Base-by-base conservation (phyloP, 1,140 invertebrate genomes). In the Pinna nobilis region DNA sequence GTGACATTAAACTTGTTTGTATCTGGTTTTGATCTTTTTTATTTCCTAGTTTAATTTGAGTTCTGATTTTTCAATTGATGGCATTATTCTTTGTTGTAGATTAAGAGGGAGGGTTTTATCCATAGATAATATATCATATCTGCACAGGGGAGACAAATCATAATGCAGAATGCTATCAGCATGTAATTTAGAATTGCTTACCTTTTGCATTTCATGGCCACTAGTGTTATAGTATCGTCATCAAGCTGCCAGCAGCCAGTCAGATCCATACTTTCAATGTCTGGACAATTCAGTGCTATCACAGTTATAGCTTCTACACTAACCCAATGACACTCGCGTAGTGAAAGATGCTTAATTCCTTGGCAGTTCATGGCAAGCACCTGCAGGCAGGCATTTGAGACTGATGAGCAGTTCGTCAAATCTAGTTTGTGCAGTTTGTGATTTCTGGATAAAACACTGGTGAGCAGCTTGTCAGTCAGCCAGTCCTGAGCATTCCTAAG, bases 181-280 rank as follows among this genome's bases (percentile, higher is more conserved):
- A n/a, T n/a, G n/a, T n/a, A n/a, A n/a, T n/a, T n/a, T n/a, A n/a
- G 9, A 44, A 32, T 30, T 20, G 76, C 79, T 81, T 81, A 88
- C 87, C 73, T 82, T 39, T 71, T 73, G 74, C 83, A 87, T 9
- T 78, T 47, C 3, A 78, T 67, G 33, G 84, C 80, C 23, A 89
- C 41, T 5, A 83, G 65, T 35, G 74, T 76, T 11, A 87, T 68
- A 30, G 84, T 79, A 30, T 86, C 83, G 77, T 89, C 86, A 65
- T 82, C 82, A 0, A 89, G 55, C 57, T 88, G 81, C 88, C 88
- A 89, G 63, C 88, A 89, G 37, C 88, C 88, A n/a, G 83, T 83
- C 28, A 89, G 57, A 74, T 89, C 84, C 28, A 89, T 49, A 30
- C 80, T 74, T 57, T 88, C 84, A 33, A 89, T 64, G 4, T 78